These are phyloP conservation scores for Pinna nobilis DNA, from an alignment of 1,140 invertebrate genomes.

Conservation along the genomic window DNA sequence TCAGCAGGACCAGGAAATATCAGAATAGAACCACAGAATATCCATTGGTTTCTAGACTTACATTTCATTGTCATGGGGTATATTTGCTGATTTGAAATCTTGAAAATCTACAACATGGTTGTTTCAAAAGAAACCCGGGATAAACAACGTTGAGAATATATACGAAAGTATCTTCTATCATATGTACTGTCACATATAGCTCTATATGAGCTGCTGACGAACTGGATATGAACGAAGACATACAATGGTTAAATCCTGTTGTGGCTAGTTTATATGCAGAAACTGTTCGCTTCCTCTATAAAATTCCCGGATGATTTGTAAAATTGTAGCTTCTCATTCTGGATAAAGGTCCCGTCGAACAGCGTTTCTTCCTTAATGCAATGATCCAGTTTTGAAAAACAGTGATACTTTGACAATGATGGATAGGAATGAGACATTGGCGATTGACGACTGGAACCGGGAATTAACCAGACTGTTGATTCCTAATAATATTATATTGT, in stretches of 20 bases:
- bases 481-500: constrained; percentile 13
- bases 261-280: not conserved
- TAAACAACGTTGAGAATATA: too few relatives aligned
- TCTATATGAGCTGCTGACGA: too few relatives aligned
- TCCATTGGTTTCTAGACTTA: too few relatives aligned
- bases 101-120: too few relatives aligned
- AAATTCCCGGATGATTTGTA: not conserved
- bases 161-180: too few relatives aligned
- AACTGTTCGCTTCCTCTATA: not conserved
- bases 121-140: too few relatives aligned
- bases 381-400: not conserved
- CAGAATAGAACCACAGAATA: not conserved
- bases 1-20: not conserved
- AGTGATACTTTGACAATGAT: constrained; percentile 40
- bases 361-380: not conserved
- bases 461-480: not conserved
- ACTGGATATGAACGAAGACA: too few relatives aligned
- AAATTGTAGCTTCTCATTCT: not conserved
- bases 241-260: too few relatives aligned
- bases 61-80: too few relatives aligned
- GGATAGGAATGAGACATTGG: constrained; percentile 28
- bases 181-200: too few relatives aligned
- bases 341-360: not conserved
- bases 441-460: constrained; percentile 10
- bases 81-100: too few relatives aligned